A percentile compares a stretch with the other conserved stretches of the same genome.
phyloP scores from a whole-genome alignment of 1,140 invertebrate species.

The Triops longicaudatus region DNA sequence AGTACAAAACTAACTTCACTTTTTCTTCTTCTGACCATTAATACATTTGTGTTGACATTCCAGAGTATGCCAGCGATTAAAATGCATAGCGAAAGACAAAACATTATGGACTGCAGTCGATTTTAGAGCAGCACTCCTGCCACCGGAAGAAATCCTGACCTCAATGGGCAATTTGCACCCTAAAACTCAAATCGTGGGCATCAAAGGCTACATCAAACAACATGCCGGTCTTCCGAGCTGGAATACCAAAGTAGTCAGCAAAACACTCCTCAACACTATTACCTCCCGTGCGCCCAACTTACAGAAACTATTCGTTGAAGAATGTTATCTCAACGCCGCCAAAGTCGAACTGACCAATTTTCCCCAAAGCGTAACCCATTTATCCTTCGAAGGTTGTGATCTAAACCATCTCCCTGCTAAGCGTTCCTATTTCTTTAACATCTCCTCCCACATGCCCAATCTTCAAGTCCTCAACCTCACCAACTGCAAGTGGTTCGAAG shows the following conservation, averaged over 20 bases:
- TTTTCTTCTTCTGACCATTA: background rate
- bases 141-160: constrained; percentile 40
- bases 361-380: constrained; percentile 45
- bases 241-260: constrained; percentile 24
- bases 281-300: constrained; percentile 37
- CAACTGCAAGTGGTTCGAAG: constrained; percentile 58
- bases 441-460: constrained; percentile 47
- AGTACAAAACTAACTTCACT: background rate
- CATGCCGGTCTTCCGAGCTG: constrained; percentile 6
- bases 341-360: constrained; percentile 46
- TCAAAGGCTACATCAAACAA: constrained; percentile 35
- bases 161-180: constrained; percentile 42
- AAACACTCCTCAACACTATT: constrained; percentile 23
- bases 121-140: constrained; percentile 39
- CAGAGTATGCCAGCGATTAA: constrained; percentile 44
- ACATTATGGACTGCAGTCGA: constrained; percentile 46
- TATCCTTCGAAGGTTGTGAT: constrained; percentile 49
- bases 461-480: constrained; percentile 56
- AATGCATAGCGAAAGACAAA: constrained; percentile 42
- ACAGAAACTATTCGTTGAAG: constrained; percentile 44
- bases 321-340: constrained; percentile 43
- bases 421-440: constrained; percentile 49
- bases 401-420: constrained; percentile 43
- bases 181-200: constrained; percentile 42
- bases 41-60: constrained; percentile 25